These are phyloP conservation scores for Bergia puertoricense DNA, from an alignment of 92 coral and sea anemone species.

Conservation along the genomic window DNA sequence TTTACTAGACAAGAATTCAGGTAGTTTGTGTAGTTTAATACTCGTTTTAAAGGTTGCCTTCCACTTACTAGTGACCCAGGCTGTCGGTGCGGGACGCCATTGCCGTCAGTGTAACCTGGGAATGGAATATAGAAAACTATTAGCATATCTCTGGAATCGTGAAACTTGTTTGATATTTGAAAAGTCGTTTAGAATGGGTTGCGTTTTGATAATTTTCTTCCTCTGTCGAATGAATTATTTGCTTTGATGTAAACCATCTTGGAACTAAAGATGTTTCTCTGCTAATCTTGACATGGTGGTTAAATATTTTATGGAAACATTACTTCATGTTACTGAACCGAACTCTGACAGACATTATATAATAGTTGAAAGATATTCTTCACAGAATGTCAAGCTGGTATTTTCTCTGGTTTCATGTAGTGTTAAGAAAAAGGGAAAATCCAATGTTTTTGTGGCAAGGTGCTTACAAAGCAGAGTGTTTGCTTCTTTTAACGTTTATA, in stretches of 20 bases:
- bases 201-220: not conserved
- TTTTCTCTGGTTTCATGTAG: not conserved
- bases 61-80: slow-evolving; percentile 2
- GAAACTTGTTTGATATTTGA: not conserved
- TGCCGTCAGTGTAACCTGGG: not conserved
- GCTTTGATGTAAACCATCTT: not conserved
- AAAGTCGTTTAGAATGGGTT: not conserved
- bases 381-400: not conserved
- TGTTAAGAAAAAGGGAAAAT: not conserved
- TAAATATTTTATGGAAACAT: not conserved
- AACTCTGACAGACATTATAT: not conserved
- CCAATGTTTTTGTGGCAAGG: not conserved
- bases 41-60: not conserved
- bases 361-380: not conserved
- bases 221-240: not conserved
- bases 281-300: not conserved
- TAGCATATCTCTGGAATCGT: not conserved
- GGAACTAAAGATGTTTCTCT: not conserved
- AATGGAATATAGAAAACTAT: not conserved
- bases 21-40: not conserved
- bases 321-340: not conserved
- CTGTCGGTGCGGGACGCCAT: not conserved
- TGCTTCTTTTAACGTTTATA: not conserved
- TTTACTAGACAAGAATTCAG: not conserved
- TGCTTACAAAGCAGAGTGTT: no score